Evolutionary conservation across 2,113 vertebrate species (phyloP), one percentile per base, ranked within the genome.

Genomic region (Grantiella picta): DNA sequence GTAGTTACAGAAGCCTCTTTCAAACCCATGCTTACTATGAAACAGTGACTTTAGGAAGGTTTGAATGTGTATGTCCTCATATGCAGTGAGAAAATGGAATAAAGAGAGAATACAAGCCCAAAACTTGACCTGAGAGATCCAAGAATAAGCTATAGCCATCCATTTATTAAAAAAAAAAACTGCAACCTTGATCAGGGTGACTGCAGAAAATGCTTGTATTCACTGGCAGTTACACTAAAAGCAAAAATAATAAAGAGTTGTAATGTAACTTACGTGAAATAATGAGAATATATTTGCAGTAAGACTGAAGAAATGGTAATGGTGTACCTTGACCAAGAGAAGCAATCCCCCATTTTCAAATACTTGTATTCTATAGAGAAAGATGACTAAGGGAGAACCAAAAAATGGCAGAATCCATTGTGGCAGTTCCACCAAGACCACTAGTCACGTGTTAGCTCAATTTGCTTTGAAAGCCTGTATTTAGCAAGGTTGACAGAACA

Each of bases 401-500:
- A 92, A 80, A 85, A 75, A 82, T 52, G 50, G 35, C 54, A 94
- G 65, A 91, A 75, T 3, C 9, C 14, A 19, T 29, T 45, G 61
- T 56, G 65, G 14, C 60, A 65, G 36, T 45, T 79, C 57, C 72
- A 33, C 40, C 52, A 94, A 89, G 36, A 91, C 60, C 45, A 87
- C 52, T 40, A 82, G 80, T 60, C 73, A 64, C 13, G 38, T 13
- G 56, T 33, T n/a, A 85, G 70, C 53, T 92, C 44, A 17, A 33
- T 45, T 69, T 84, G 78, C 47, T 92, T 45, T 64, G 83, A 82
- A 94, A 94, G 77, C 31, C 65, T 69, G 59, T 29, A 56, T 71
- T 94, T 92, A 92, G 59, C 24, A 57, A 88, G 45, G 63, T 27
- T 90, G 86, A 72, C 59, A 82, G 83, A 91, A 95, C 78, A 91